Percentiles rank a stretch among this genome's conserved stretches.
Evolutionary conservation across 2,888 invertebrate species (phyloP).

Genomic region (Dicyrtomina minuta): DNA sequence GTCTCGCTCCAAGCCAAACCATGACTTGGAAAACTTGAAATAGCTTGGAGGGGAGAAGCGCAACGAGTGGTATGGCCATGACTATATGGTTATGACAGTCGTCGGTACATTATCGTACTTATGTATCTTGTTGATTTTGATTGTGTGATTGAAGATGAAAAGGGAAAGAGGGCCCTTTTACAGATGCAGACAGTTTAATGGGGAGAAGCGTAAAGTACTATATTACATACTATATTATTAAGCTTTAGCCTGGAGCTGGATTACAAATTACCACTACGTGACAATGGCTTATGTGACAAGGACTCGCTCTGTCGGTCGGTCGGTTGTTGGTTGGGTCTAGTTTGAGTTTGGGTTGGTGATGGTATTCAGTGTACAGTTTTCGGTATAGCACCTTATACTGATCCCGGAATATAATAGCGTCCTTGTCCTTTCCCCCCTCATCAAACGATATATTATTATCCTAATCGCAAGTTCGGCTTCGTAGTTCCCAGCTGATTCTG

Average conservation of each 20-base stretch:
- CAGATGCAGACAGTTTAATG: background rate
- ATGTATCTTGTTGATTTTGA: too few species aligned
- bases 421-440: too few species aligned
- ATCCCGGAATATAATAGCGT: too few species aligned
- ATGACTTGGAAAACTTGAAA: too few species aligned
- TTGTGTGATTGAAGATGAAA: slow-evolving; percentile 4
- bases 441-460: background rate
- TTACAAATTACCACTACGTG: slow-evolving; percentile 31
- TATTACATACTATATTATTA: background rate
- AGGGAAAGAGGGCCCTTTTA: background rate
- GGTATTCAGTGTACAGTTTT: too few species aligned
- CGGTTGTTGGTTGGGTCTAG: slow-evolving; percentile 4
- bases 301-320: slow-evolving; percentile 13
- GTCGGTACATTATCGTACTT: too few species aligned
- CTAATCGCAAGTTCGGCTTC: slow-evolving; percentile 8
- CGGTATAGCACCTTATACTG: too few species aligned
- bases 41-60: background rate
- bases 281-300: slow-evolving; percentile 20
- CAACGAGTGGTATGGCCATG: slow-evolving; percentile 8
- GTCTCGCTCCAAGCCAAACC: background rate
- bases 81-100: too few species aligned
- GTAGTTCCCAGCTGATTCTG: too few species aligned
- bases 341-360: too few species aligned
- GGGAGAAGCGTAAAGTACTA: background rate
- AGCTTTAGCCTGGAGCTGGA: slow-evolving; percentile 18